These are phyloP conservation scores for Phenganax stokvisi DNA, from an alignment of 92 coral and sea anemone genomes.

Conservation along the genomic window DNA sequence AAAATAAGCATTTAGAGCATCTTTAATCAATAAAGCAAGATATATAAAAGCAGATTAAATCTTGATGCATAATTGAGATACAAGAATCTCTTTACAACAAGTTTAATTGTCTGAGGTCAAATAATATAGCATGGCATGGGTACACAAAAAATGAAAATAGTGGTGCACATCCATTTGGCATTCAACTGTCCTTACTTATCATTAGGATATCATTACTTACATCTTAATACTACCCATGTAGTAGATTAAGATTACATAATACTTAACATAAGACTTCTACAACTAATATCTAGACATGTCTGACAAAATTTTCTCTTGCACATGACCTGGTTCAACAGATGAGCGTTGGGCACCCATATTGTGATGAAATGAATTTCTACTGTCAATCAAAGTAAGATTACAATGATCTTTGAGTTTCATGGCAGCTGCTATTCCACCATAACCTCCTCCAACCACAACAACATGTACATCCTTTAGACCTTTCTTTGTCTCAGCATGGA, in stretches of 20 bases:
- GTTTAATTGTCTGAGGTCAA: too few relatives aligned
- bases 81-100: too few relatives aligned
- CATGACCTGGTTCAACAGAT: slow-evolving; percentile 69
- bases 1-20: neutral
- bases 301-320: neutral
- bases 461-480: slow-evolving; percentile 63
- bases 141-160: too few relatives aligned
- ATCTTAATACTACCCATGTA: too few relatives aligned
- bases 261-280: too few relatives aligned
- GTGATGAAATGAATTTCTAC: slow-evolving; percentile 85
- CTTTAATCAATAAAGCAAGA: neutral
- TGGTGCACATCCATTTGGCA: too few relatives aligned
- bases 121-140: too few relatives aligned
- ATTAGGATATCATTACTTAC: too few relatives aligned
- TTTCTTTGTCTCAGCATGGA: slow-evolving; percentile 34
- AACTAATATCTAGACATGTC: neutral
- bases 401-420: slow-evolving; percentile 78
- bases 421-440: slow-evolving; percentile 80
- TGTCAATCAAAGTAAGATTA: slow-evolving; percentile 78
- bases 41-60: neutral
- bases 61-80: too few relatives aligned
- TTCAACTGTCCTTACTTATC: too few relatives aligned
- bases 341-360: slow-evolving; percentile 98
- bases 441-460: slow-evolving; percentile 78
- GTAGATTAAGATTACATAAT: too few relatives aligned